A percentile compares a stretch with the other conserved stretches of the same genome.
phyloP scores from a whole-genome alignment of 2,797 vertebrate species.

The Anniella stebbinsi region DNA sequence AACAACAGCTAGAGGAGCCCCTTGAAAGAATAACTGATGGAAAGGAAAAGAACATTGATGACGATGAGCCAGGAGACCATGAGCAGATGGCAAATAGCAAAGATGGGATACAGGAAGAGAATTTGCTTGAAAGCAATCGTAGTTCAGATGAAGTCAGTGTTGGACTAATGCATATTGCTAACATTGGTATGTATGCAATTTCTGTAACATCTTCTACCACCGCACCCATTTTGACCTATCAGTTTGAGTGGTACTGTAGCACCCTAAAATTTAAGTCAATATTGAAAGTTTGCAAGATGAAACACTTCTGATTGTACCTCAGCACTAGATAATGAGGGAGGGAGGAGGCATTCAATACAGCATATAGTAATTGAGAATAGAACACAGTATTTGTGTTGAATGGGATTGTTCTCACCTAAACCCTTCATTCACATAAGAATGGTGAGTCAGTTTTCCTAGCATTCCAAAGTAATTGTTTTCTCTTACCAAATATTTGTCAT shows the following conservation, averaged over 20 bases:
- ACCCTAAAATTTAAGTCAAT: neutral
- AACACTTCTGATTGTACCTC: neutral
- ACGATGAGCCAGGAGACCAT: neutral
- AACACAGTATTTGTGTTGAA: neutral
- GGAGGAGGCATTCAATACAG: neutral
- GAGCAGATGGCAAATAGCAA: neutral
- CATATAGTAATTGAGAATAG: neutral
- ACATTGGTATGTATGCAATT: constrained; percentile 67
- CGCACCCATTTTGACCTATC: neutral
- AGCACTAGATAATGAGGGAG: neutral
- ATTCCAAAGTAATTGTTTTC: neutral
- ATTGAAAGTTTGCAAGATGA: neutral
- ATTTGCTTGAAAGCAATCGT: neutral
- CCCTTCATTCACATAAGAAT: neutral
- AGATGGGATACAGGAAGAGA: neutral
- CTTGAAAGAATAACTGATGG: constrained; percentile 4
- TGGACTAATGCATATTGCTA: constrained; percentile 74
- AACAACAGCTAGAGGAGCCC: neutral
- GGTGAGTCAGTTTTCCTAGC: neutral
- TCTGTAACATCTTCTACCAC: neutral
- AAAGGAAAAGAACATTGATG: neutral
- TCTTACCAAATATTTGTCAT: neutral
- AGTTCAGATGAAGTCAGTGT: constrained; percentile 15
- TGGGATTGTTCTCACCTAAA: neutral
- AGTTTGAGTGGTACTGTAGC: neutral